Evolutionary conservation across 2,113 vertebrate genomes (phyloP).

Genomic region (Jacana jacana): DNA sequence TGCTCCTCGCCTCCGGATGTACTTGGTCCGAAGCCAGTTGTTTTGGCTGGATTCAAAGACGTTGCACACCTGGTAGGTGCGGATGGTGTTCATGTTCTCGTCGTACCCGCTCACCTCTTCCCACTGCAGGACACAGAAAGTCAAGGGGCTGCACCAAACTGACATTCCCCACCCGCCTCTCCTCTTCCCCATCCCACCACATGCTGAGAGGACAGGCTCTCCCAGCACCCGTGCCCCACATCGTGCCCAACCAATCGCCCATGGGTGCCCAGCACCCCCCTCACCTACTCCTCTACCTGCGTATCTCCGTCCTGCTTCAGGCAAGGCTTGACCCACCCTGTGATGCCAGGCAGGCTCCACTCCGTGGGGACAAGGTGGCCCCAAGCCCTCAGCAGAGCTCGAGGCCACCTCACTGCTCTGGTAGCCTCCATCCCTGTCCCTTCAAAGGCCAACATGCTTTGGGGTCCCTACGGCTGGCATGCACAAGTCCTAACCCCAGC

Average conservation of each 20-base stretch:
- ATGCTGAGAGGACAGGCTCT: fast-evolving
- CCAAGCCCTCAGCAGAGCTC: background rate
- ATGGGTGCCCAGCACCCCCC: background rate
- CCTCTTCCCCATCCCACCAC: fast-evolving
- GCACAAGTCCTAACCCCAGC: background rate
- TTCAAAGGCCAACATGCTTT: background rate
- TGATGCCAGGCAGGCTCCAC: fast-evolving
- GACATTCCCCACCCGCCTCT: background rate
- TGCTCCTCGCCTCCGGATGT: slow-evolving; percentile 85
- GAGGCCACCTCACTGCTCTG: fast-evolving
- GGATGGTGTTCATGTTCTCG: slow-evolving; percentile 97
- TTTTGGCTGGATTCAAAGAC: slow-evolving; percentile 94
- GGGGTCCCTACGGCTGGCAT: background rate
- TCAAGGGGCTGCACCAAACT: background rate
- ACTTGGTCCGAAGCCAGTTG: slow-evolving; percentile 96
- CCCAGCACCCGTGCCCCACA: background rate
- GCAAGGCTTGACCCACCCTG: background rate
- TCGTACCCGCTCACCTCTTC: slow-evolving; percentile 98
- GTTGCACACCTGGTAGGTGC: slow-evolving; percentile 97
- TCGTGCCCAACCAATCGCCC: background rate
- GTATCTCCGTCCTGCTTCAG: fast-evolving
- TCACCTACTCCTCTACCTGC: background rate
- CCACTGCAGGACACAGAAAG: slow-evolving; percentile 79
- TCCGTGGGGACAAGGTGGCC: background rate
- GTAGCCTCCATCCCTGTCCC: background rate